Evolutionary conservation across 2,113 vertebrate genomes (phyloP).

Genomic region (Sus scrofa): DNA sequence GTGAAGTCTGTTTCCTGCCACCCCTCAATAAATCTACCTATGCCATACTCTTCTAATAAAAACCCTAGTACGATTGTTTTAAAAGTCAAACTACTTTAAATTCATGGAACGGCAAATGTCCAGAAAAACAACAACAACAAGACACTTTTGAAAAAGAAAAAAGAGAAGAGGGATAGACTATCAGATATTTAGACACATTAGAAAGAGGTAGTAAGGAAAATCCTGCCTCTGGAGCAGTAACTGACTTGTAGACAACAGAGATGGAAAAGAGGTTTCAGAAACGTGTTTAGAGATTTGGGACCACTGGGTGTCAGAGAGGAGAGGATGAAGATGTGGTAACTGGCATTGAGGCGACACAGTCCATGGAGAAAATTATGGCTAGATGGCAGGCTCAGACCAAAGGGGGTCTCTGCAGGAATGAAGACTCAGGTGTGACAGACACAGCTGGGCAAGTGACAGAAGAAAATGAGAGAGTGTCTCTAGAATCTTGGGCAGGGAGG

Average conservation of each 20-base stretch:
- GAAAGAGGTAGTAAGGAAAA: not conserved
- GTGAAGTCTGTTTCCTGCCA: not conserved
- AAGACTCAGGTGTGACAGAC: rapidly evolving
- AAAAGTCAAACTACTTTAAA: not conserved
- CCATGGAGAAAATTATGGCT: rapidly evolving
- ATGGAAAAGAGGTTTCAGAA: not conserved
- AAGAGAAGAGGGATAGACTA: too few relatives aligned
- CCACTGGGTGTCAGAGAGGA: rapidly evolving
- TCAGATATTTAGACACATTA: not conserved
- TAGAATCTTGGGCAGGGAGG: rapidly evolving
- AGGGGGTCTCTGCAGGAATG: rapidly evolving
- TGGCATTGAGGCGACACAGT: rapidly evolving
- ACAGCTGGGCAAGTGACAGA: rapidly evolving
- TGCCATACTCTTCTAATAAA: not conserved
- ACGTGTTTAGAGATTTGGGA: rapidly evolving
- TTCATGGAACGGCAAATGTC: not conserved
- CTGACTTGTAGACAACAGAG: not conserved
- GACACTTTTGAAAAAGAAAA: not conserved
- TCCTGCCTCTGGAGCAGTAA: too few relatives aligned
- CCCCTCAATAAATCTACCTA: rapidly evolving
- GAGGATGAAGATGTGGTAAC: rapidly evolving
- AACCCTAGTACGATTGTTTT: not conserved
- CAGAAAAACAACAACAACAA: not conserved
- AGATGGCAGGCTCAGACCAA: rapidly evolving
- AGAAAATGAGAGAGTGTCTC: not conserved